phyloP scores from a whole-genome alignment of 2,113 vertebrate genomes.

The Ranitomeya variabilis region DNA sequence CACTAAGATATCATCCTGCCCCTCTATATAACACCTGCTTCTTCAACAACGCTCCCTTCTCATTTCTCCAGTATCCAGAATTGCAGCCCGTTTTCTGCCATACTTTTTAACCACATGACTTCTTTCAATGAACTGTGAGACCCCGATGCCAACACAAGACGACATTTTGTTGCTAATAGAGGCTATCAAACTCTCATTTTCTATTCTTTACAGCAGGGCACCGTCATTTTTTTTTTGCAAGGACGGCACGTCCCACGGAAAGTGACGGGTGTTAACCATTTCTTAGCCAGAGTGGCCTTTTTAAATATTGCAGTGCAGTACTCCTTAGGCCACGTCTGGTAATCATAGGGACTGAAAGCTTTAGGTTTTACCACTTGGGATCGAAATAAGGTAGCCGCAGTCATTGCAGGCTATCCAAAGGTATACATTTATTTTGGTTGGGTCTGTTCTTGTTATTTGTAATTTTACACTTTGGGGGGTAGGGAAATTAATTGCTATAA shows the following conservation, averaged over 20 bases:
- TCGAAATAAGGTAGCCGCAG: conserved; percentile 25
- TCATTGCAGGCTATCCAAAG: conserved; percentile 27
- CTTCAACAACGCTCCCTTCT: conserved; percentile 14
- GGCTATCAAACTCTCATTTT: not conserved
- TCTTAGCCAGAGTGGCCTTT: not conserved
- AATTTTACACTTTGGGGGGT: conserved; percentile 36
- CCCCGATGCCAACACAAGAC: not conserved
- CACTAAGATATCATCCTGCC: not conserved
- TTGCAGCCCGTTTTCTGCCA: not conserved
- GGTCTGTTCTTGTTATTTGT: conserved; percentile 54
- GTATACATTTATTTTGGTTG: conserved; percentile 37
- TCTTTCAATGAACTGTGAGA: conserved; percentile 23
- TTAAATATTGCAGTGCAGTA: conserved; percentile 30
- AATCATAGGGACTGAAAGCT: conserved; percentile 6
- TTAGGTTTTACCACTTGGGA: conserved; percentile 56
- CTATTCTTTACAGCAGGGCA: conserved; percentile 3
- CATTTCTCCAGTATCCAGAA: not conserved
- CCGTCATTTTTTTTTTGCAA: not conserved
- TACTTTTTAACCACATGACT: not conserved
- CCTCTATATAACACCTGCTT: conserved; percentile 43
- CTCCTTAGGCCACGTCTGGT: not conserved
- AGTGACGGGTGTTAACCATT: conserved; percentile 15
- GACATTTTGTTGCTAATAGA: not conserved
- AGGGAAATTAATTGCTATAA: conserved; percentile 41
- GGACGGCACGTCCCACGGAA: not conserved